Evolutionary conservation across 2,797 vertebrate genomes (phyloP), one percentile per base, ranked within the genome.

Genomic region (Microchirus variegatus): DNA sequence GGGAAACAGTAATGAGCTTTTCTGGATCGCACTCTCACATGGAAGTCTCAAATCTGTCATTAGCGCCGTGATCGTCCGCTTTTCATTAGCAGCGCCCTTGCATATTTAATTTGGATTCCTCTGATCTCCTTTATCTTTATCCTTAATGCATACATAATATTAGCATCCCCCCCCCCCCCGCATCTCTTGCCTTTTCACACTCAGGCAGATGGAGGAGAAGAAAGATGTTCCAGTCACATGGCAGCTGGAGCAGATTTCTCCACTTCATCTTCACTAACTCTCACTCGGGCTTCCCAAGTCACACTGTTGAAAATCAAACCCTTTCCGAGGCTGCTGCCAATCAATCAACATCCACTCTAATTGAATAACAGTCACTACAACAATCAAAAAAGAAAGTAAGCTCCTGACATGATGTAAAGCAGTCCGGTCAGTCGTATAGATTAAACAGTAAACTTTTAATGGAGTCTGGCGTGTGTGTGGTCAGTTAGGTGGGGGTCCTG

Each of bases 361-460:
- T 63, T 84, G 72, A 84, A 80, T 67, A 78, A 67, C 16, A 15
- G 17, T 76, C 69, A 43, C 67, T 73, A 70, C 41, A 64, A 70
- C 69, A 63, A 77, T 72, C 18, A 41, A 69, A 75, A 75, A 73
- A 53, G 40, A 57, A 18, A 56, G 59, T 59, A 66, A 16, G 42
- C 58, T 61, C 67, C 45, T 59, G 63, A 59, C 40, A 8, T 72
- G 81, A 78, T 55, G 79, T 82, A 63, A 78, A 80, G 76, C 48
- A 9, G 47, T 52, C 47, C 61, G 66, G 53, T 70, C 76, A 38
- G 59, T 75, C 72, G 9, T 83, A 88, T 90, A 63, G 83, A 92
- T 91, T 89, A 84, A 82, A 86, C 80, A 67, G 75, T 84, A 82
- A 88, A 85, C 54, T 53, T 55, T 77, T 80, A 81, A 82, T 69